phyloP scores from a whole-genome alignment of 2,113 vertebrate genomes.

The Craseonycteris thonglongyai region DNA sequence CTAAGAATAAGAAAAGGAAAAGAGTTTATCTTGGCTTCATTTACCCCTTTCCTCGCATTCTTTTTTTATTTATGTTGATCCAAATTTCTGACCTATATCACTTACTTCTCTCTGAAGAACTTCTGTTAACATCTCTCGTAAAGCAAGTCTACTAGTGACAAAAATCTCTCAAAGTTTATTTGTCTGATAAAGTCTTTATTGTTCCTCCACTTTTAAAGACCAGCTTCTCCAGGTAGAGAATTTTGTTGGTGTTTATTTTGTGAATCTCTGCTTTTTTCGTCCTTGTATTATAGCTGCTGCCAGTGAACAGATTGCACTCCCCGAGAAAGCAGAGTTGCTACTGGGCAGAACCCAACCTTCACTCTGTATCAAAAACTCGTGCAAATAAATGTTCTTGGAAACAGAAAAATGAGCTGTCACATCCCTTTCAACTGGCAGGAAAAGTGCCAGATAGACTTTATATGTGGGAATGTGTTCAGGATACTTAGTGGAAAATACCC shows the following conservation, averaged over 20 bases:
- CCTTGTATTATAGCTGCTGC: neutral
- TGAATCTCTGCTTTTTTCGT: neutral
- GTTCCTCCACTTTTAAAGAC: neutral
- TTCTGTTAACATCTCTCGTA: neutral
- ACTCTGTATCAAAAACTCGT: neutral
- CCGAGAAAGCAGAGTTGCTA: neutral
- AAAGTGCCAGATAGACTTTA: neutral
- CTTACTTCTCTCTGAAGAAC: neutral
- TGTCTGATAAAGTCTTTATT: neutral
- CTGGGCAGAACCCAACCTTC: neutral
- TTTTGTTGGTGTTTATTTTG: neutral
- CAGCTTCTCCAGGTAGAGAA: neutral
- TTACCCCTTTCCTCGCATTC: neutral
- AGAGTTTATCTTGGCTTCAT: neutral
- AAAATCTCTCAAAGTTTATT: neutral
- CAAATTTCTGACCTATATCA: neutral
- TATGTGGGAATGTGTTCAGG: neutral
- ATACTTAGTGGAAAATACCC: neutral
- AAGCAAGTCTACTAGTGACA: neutral
- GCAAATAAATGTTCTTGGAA: neutral
- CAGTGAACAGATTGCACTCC: neutral
- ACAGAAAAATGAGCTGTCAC: neutral
- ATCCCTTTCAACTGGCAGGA: neutral
- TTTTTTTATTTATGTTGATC: neutral
- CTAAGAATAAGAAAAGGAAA: neutral